phyloP scores from a whole-genome alignment of 2,797 vertebrate species.

The Glyptemys insculpta region DNA sequence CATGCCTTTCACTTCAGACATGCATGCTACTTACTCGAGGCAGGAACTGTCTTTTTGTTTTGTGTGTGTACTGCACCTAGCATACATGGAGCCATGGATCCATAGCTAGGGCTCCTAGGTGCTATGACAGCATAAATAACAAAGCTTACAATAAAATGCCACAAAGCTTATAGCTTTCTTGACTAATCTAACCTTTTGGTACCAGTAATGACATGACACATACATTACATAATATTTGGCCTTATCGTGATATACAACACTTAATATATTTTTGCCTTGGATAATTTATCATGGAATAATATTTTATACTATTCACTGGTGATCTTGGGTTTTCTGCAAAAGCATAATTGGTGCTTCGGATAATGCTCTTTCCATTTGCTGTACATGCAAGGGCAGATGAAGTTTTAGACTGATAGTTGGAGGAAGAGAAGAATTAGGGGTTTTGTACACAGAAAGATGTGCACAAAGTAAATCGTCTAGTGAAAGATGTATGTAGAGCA shows the following conservation, averaged over 20 bases:
- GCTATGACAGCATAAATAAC: not conserved
- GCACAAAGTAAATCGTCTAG: not conserved
- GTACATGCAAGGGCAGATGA: constrained; percentile 6
- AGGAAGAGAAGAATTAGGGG: rapidly evolving
- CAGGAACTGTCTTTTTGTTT: not conserved
- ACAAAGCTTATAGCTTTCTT: not conserved
- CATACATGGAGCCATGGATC: not conserved
- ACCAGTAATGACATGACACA: not conserved
- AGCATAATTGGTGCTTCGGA: not conserved
- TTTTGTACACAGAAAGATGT: not conserved
- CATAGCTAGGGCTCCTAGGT: not conserved
- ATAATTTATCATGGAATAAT: not conserved
- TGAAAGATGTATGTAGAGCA: not conserved
- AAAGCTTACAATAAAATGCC: not conserved
- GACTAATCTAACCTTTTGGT: not conserved
- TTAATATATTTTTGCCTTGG: not conserved
- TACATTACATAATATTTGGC: constrained; percentile 18
- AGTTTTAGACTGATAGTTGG: not conserved
- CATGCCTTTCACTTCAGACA: not conserved
- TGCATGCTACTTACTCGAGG: not conserved
- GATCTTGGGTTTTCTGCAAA: not conserved
- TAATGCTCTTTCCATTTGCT: not conserved
- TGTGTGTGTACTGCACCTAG: not conserved
- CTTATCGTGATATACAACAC: not conserved
- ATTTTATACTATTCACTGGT: not conserved